Evolutionary conservation across 2,113 vertebrate species (phyloP).

Genomic region (Odontesthes bonariensis): DNA sequence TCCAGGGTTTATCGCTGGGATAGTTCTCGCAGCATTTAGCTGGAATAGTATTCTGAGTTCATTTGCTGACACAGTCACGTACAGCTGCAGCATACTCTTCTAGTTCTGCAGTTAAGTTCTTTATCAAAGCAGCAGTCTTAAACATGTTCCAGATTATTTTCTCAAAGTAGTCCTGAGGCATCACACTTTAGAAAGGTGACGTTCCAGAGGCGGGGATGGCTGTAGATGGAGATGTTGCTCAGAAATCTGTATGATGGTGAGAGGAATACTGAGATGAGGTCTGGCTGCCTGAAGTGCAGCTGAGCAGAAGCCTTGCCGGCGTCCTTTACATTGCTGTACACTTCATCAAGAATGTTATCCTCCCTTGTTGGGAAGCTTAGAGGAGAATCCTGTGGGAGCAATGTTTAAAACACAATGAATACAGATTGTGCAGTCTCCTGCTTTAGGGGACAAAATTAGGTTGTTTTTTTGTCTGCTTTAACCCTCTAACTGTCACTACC

Average conservation of each 20-base stretch:
- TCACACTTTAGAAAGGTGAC: too few species aligned
- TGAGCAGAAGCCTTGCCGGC: too few species aligned
- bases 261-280: too few species aligned
- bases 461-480: background rate
- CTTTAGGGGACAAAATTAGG: background rate
- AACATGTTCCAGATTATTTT: background rate
- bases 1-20: background rate
- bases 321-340: background rate
- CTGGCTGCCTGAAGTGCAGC: too few species aligned
- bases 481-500: conserved; percentile 1
- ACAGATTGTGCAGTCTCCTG: background rate
- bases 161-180: background rate
- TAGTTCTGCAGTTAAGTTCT: too few species aligned
- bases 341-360: background rate
- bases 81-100: too few species aligned
- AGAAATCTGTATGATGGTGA: background rate
- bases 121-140: background rate
- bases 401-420: background rate
- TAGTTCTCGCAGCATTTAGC: background rate
- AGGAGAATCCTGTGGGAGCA: too few species aligned
- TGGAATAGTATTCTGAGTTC: background rate
- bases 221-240: background rate
- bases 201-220: background rate
- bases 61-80: background rate
- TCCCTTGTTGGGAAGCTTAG: background rate